Conservation (phyloP, 1,140 invertebrate species). For the Drosophila ambigua region DNA sequence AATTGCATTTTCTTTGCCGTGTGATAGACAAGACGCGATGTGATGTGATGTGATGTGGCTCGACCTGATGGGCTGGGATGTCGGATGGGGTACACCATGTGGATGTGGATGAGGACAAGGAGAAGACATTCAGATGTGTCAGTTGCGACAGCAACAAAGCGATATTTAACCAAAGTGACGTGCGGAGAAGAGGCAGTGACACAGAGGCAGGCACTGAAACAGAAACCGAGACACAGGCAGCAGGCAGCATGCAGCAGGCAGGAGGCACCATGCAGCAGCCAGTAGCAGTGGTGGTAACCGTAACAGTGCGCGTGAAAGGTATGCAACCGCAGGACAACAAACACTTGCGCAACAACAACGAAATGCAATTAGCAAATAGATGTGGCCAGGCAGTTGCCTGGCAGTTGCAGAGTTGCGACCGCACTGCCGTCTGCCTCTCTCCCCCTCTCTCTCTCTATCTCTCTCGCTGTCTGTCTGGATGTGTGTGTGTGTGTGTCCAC, state of each 20-base stretch:
- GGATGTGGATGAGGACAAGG: slow-evolving; percentile 32
- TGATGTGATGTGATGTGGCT: slow-evolving; percentile 28
- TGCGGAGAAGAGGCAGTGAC: slow-evolving; percentile 11
- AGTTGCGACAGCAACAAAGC: slow-evolving; percentile 54
- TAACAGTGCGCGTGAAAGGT: slow-evolving; percentile 62
- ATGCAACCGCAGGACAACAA: slow-evolving; percentile 56
- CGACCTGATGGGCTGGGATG: slow-evolving; percentile 14
- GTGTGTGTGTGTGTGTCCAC: not conserved
- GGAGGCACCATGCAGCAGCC: not conserved
- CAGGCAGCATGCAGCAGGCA: slow-evolving; percentile 2
- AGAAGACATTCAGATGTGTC: slow-evolving; percentile 55
- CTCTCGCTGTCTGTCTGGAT: slow-evolving; percentile 2
- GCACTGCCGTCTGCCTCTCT: not conserved
- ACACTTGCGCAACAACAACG: slow-evolving; percentile 53
- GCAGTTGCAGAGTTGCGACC: slow-evolving; percentile 21
- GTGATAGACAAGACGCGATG: slow-evolving; percentile 58
- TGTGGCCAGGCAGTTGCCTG: slow-evolving; percentile 52
- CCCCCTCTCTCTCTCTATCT: slow-evolving; percentile 5
- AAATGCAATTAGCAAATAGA: slow-evolving; percentile 81
- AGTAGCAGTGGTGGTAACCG: slow-evolving; percentile 24
- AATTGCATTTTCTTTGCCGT: slow-evolving; percentile 72
- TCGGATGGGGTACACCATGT: slow-evolving; percentile 3
- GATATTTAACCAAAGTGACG: slow-evolving; percentile 69
- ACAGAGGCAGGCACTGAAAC: slow-evolving; percentile 18
- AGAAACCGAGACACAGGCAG: slow-evolving; percentile 29